Evolutionary conservation across 53 echinoderm and acorn worm species (phyloP), one percentile per base, ranked within the genome.

Genomic region (Actinopyga echinites): DNA sequence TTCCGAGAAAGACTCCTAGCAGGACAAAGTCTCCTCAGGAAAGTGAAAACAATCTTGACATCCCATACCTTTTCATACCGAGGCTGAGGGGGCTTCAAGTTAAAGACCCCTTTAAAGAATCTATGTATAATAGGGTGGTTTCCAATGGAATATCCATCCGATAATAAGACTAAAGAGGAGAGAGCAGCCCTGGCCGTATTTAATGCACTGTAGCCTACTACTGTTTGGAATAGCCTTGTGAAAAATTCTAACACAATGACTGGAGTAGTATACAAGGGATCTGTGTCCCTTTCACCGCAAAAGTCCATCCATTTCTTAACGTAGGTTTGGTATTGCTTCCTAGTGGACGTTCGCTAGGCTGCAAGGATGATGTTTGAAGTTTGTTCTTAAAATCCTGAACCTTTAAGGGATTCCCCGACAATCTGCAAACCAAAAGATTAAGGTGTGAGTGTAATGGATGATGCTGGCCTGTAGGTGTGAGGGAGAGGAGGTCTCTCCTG

Each of bases 311-410:
- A 88, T 37, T 75, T 75, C 10, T 36, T 56, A 28, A 75, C 57
- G 73, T 85, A 74, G 30, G 74, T 33, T 4, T 75, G 31, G 65
- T 88, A 88, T 26, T 88, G 83, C 68, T 75, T 75, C 37, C 38
- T 65, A 10, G 88, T 88, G 17, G 88, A 83, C 12, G 9, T 19
- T 79, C 86, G 31, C 86, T 79, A 86, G 20, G 86, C 68, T 55
- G 73, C 57, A 4, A 56, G 35, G 56, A 85, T 85, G n/a, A 57
- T 53, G 11, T 53, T 74, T 6, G 32, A 21, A 56, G 85, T 74
- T 49, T 64, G 32, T 42, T 38, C 65, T 62, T 43, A 62, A 43
- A 86, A 3, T 53, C 86, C 79, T 12, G 4, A 45, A 25, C 53
- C 53, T 45, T 30, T 24, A 20, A 79, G 64, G 53, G 79, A 40